Percentiles rank a stretch among this genome's conserved stretches.
Conservation (phyloP, 1,140 invertebrate species). For the Papilio polytes region DNA sequence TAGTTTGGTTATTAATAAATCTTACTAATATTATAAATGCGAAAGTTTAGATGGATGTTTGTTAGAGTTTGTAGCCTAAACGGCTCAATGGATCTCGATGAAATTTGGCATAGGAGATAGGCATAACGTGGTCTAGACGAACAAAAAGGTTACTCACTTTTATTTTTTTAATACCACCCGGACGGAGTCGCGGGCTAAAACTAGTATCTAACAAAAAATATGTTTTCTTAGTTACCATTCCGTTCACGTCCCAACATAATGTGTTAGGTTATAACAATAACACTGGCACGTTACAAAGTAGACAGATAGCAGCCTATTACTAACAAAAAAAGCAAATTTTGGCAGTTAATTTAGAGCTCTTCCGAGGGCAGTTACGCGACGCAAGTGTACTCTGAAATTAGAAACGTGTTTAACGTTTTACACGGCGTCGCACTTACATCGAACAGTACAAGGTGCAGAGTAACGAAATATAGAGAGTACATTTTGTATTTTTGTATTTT, state of each 20-base stretch:
- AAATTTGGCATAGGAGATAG: too few species aligned
- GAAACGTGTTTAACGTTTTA: conserved; percentile 53
- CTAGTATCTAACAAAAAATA: too few species aligned
- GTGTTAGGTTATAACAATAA: background rate
- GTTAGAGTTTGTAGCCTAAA: too few species aligned
- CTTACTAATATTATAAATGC: too few species aligned
- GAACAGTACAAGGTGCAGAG: conserved; percentile 42
- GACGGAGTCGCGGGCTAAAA: too few species aligned
- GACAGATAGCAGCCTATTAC: background rate
- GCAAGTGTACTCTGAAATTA: conserved; percentile 49
- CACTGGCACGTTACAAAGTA: background rate
- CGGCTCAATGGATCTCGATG: too few species aligned
- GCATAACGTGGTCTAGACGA: too few species aligned
- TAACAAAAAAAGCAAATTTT: conserved; percentile 4
- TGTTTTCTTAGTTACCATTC: background rate
- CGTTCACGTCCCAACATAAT: background rate
- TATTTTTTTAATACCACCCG: too few species aligned
- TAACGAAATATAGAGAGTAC: conserved; percentile 15
- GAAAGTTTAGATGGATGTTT: too few species aligned
- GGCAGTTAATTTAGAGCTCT: conserved; percentile 45
- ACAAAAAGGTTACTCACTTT: too few species aligned
- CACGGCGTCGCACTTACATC: conserved; percentile 46
- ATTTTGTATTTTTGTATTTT: too few species aligned
- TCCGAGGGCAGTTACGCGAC: conserved; percentile 45
- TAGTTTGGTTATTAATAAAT: too few species aligned